phyloP scores from a whole-genome alignment of 2,113 vertebrate species.

The Chaenogobius annularis region DNA sequence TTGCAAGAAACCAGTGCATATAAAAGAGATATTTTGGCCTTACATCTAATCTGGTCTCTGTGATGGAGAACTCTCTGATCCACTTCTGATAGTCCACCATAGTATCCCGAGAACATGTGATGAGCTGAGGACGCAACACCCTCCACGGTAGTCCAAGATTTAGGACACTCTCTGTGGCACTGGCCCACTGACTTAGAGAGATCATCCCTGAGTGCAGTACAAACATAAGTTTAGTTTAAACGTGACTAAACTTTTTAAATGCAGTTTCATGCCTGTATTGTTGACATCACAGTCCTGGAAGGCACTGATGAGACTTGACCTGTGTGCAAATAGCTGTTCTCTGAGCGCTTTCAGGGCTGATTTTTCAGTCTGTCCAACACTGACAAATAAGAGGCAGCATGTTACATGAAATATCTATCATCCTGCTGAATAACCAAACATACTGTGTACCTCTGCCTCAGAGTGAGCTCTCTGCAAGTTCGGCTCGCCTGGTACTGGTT shows the following conservation, averaged over 20 bases:
- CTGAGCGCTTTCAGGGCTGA: slow-evolving; percentile 75
- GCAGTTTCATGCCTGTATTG: slow-evolving; percentile 66
- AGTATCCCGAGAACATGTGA: slow-evolving; percentile 51
- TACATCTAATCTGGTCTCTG: slow-evolving; percentile 71
- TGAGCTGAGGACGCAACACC: slow-evolving; percentile 84
- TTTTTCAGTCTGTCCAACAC: slow-evolving; percentile 72
- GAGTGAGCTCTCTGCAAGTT: slow-evolving; percentile 79
- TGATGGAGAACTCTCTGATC: slow-evolving; percentile 71
- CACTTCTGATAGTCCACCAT: slow-evolving; percentile 72
- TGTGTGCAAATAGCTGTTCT: slow-evolving; percentile 76
- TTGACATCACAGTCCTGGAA: slow-evolving; percentile 72
- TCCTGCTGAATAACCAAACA: not conserved
- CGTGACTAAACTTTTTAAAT: not conserved
- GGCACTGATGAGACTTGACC: slow-evolving; percentile 74
- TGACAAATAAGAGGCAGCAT: slow-evolving; percentile 29
- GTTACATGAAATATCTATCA: not conserved
- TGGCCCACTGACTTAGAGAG: slow-evolving; percentile 83
- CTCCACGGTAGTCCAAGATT: slow-evolving; percentile 87
- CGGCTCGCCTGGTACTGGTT: slow-evolving; percentile 89
- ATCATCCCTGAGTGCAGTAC: slow-evolving; percentile 55
- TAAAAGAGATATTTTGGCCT: slow-evolving; percentile 19
- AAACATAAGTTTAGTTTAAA: not conserved
- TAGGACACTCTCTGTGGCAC: slow-evolving; percentile 80
- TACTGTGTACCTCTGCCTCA: slow-evolving; percentile 85
- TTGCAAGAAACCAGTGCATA: not conserved